phyloP scores from a whole-genome alignment of 2,113 vertebrate species.

The Nerophis ophidion region DNA sequence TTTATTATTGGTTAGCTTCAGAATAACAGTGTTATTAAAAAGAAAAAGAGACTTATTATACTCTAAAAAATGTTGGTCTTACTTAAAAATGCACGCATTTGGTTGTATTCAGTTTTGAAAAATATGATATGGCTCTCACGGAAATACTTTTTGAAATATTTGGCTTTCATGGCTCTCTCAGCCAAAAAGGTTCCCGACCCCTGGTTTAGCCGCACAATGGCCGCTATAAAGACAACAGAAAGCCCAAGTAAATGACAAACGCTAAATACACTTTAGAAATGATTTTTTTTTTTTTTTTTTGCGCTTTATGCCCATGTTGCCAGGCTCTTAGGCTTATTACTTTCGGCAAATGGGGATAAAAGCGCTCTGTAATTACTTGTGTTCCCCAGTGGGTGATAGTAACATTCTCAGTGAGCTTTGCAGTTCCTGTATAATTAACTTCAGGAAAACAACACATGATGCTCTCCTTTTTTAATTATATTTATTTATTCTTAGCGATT shows the following conservation, averaged over 20 bases:
- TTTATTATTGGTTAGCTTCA: too few species aligned
- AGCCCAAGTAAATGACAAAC: conserved; percentile 5
- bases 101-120: too few species aligned
- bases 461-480: conserved; percentile 8
- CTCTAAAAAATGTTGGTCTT: too few species aligned
- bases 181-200: too few species aligned
- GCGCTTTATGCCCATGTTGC: conserved; percentile 31
- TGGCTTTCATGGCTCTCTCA: too few species aligned
- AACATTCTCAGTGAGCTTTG: conserved; percentile 59
- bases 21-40: too few species aligned
- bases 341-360: conserved; percentile 56
- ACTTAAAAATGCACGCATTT: too few species aligned
- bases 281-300: conserved; percentile 55
- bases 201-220: background rate
- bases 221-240: background rate
- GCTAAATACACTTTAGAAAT: conserved; percentile 29
- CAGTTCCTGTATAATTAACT: conserved; percentile 39
- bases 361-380: conserved; percentile 58
- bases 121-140: too few species aligned
- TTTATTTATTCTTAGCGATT: background rate
- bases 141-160: too few species aligned
- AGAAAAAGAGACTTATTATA: too few species aligned
- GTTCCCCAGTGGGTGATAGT: conserved; percentile 50
- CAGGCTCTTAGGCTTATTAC: conserved; percentile 56
- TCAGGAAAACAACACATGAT: conserved; percentile 35